phyloP scores from a whole-genome alignment of 1,140 invertebrate species.

The Atta texana region DNA sequence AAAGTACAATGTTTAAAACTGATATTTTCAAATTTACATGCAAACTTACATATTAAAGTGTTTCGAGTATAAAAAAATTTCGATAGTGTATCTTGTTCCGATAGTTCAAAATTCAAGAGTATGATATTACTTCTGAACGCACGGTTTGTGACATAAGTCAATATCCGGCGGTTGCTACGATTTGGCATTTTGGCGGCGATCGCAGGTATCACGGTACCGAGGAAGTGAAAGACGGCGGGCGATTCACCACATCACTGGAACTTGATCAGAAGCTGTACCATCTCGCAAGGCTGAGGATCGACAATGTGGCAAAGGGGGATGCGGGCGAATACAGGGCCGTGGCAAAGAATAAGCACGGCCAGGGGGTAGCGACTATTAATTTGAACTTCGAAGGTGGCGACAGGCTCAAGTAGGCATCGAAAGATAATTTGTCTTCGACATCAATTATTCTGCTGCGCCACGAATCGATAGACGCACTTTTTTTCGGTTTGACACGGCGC shows the following conservation, averaged over 20 bases:
- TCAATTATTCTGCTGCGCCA: constrained; percentile 30
- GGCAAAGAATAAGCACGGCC: constrained; percentile 96
- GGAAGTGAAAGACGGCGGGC: constrained; percentile 91
- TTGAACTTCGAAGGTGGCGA: constrained; percentile 97
- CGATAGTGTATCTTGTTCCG: background rate
- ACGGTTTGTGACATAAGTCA: background rate
- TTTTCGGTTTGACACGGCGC: background rate
- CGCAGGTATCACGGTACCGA: constrained; percentile 94
- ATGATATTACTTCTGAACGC: constrained; percentile 50
- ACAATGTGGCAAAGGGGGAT: constrained; percentile 93
- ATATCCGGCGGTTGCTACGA: constrained; percentile 41
- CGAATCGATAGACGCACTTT: background rate
- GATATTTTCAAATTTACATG: background rate
- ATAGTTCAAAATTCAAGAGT: background rate
- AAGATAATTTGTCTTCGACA: background rate
- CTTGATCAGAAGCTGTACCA: constrained; percentile 96
- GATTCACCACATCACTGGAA: constrained; percentile 92
- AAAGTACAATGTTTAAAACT: background rate
- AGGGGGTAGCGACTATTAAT: constrained; percentile 97
- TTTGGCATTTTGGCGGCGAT: constrained; percentile 41
- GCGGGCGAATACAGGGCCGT: constrained; percentile 97
- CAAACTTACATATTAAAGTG: background rate
- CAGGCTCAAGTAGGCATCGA: constrained; percentile 92
- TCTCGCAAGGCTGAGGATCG: constrained; percentile 94
- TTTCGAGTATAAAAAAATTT: background rate